phyloP scores from a whole-genome alignment of 2,113 vertebrate species.

The Odontesthes bonariensis region DNA sequence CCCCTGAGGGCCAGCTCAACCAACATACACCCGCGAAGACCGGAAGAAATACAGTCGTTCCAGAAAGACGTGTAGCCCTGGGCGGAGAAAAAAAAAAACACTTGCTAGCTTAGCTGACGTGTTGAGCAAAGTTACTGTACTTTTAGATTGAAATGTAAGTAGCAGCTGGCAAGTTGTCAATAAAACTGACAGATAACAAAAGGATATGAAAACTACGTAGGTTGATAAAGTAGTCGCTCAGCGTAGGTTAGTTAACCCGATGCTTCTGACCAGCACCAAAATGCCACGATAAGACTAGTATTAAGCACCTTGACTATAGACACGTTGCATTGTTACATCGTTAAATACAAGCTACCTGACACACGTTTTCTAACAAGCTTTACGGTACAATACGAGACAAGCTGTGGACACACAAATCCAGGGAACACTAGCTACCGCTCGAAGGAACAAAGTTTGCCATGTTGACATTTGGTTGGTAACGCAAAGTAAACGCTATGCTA shows the following conservation, averaged over 20 bases:
- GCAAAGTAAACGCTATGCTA: slow-evolving; percentile 31
- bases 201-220: background rate
- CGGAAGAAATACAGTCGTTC: slow-evolving; percentile 99
- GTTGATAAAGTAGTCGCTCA: background rate
- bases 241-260: background rate
- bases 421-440: background rate
- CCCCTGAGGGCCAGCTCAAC: slow-evolving; percentile 95
- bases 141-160: slow-evolving; percentile 23
- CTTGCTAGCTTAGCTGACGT: slow-evolving; percentile 67
- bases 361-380: background rate
- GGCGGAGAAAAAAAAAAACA: background rate
- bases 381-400: background rate
- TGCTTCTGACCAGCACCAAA: background rate
- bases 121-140: slow-evolving; percentile 5
- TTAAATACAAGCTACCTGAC: background rate
- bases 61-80: slow-evolving; percentile 99
- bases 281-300: background rate
- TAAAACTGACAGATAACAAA: slow-evolving; percentile 3
- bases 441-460: slow-evolving; percentile 1
- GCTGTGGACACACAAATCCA: background rate
- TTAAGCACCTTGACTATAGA: background rate
- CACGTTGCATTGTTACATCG: background rate
- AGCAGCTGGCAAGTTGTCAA: slow-evolving; percentile 26
- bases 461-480: slow-evolving; percentile 29
- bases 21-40: slow-evolving; percentile 97